Evolutionary conservation across 2,113 vertebrate species (phyloP).

Genomic region (Colistium nudipinnis): DNA sequence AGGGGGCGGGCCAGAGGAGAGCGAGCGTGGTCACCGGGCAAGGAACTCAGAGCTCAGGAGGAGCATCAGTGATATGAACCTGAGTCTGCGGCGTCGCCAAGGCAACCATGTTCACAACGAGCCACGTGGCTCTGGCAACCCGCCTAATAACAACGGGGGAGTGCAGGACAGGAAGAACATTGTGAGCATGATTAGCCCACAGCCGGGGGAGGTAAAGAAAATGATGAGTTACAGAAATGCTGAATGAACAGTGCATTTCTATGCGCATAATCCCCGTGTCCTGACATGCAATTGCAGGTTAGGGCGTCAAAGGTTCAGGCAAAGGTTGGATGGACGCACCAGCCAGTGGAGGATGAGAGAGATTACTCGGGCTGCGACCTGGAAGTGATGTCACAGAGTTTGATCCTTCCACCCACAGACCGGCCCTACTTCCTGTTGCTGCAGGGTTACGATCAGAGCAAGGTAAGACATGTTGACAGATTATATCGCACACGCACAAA

Average conservation of each 20-base stretch:
- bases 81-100: slow-evolving; percentile 86
- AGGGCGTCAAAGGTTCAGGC: slow-evolving; percentile 65
- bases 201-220: slow-evolving; percentile 71
- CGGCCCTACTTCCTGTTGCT: slow-evolving; percentile 91
- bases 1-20: slow-evolving; percentile 80
- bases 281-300: slow-evolving; percentile 51
- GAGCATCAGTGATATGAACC: slow-evolving; percentile 94
- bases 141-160: slow-evolving; percentile 58
- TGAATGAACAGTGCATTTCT: neutral
- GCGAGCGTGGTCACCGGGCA: slow-evolving; percentile 78
- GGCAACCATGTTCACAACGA: slow-evolving; percentile 78
- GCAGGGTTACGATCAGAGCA: slow-evolving; percentile 90
- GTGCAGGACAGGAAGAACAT: slow-evolving; percentile 86
- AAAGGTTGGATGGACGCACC: slow-evolving; percentile 68
- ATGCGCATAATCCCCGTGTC: neutral
- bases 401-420: slow-evolving; percentile 90
- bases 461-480: slow-evolving; percentile 80
- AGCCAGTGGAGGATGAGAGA: slow-evolving; percentile 71
- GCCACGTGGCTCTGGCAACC: slow-evolving; percentile 49
- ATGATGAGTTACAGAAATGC: neutral
- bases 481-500: slow-evolving; percentile 56
- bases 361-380: slow-evolving; percentile 81
- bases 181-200: slow-evolving; percentile 87
- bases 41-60: slow-evolving; percentile 88
- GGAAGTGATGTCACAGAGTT: slow-evolving; percentile 90